Percentiles rank a stretch among this genome's conserved stretches.
These are phyloP conservation scores for Apostichopus parvimensis DNA, from an alignment of 35 echinoderm and acorn worm species.

Conservation along the genomic window DNA sequence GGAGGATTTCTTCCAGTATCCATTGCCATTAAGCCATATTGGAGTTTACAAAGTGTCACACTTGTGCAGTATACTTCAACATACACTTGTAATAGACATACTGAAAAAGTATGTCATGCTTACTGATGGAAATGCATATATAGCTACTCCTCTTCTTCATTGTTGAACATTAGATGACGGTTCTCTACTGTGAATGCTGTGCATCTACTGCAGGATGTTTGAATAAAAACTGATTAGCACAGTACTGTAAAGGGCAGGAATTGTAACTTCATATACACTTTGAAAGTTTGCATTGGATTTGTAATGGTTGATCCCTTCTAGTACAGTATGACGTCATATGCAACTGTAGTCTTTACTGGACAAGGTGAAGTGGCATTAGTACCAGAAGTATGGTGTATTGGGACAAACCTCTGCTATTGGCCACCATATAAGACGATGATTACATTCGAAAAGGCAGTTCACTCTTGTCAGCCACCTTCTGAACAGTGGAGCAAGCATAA, in stretches of 20 bases:
- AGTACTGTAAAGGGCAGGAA: no score
- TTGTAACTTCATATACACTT: no score
- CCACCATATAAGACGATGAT: neutral
- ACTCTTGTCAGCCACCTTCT: neutral
- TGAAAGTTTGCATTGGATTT: no score
- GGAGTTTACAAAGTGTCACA: neutral
- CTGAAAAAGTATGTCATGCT: neutral
- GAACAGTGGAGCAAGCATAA: neutral
- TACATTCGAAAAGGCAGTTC: slow-evolving; percentile 5
- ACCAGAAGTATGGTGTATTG: slow-evolving; percentile 20
- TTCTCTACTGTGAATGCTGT: no score
- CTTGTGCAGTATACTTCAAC: neutral
- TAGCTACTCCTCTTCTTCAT: neutral
- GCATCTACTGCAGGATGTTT: no score
- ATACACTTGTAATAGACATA: neutral
- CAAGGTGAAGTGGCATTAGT: slow-evolving; percentile 13
- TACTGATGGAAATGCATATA: neutral
- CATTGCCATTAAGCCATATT: neutral
- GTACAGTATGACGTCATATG: slow-evolving; percentile 21
- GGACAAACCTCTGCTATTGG: neutral
- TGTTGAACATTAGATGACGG: neutral
- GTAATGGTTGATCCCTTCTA: neutral
- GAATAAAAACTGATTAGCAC: no score
- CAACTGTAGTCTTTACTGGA: neutral
- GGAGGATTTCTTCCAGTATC: neutral